Conservation (phyloP, 2,888 invertebrate genomes). For the Blera fallax region DNA sequence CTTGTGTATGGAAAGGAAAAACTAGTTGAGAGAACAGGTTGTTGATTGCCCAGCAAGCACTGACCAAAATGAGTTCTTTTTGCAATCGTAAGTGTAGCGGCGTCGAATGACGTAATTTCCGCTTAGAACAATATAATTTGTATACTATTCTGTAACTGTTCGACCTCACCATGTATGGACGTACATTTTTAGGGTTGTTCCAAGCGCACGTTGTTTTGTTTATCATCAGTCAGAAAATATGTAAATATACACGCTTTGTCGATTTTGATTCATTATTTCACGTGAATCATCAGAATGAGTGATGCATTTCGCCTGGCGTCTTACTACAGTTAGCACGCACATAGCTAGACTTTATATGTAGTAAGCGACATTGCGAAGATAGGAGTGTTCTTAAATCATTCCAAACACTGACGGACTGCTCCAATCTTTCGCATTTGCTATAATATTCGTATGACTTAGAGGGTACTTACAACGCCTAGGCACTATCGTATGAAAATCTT, state of each 20-base stretch:
- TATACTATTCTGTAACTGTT: background rate
- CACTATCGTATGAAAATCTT: too few species aligned
- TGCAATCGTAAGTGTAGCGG: constrained; percentile 45
- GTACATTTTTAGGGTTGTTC: background rate
- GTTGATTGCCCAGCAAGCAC: constrained; percentile 24
- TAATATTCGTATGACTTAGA: too few species aligned
- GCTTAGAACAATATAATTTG: constrained; percentile 27
- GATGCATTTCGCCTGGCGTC: background rate
- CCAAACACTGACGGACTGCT: too few species aligned
- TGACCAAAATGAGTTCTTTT: constrained; percentile 54
- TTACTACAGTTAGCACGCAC: background rate
- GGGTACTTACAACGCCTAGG: too few species aligned
- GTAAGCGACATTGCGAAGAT: too few species aligned
- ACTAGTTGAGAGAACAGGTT: constrained; percentile 66
- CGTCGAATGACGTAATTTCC: constrained; percentile 64
- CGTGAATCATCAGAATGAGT: constrained; percentile 14
- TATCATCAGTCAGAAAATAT: constrained; percentile 1
- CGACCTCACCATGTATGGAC: background rate
- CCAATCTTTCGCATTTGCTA: too few species aligned
- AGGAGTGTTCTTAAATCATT: background rate
- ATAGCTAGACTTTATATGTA: background rate
- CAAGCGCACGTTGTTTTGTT: constrained; percentile 9
- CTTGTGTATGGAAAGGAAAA: constrained; percentile 51
- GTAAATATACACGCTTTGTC: constrained; percentile 1
- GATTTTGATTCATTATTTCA: constrained; percentile 24